These are phyloP conservation scores for Eristalinus aeneus DNA, from an alignment of 2,888 invertebrate genomes.

Conservation along the genomic window DNA sequence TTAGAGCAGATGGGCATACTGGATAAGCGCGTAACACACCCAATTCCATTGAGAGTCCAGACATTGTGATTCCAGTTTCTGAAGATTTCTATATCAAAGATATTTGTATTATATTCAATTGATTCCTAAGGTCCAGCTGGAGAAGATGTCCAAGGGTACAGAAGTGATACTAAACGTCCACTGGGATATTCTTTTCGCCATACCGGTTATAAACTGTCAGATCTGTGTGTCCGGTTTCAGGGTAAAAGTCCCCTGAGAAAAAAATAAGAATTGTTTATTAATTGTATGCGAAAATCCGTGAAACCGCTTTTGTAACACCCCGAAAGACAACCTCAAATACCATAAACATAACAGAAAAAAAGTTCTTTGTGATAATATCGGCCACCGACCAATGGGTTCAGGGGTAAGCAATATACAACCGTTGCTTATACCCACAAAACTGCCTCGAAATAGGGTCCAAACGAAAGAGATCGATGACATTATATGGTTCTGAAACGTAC, in stretches of 20 bases:
- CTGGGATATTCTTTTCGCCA: neutral
- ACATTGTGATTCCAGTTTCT: conserved; percentile 24
- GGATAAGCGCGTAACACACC: conserved; percentile 19
- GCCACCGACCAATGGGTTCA: neutral
- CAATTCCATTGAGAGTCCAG: neutral
- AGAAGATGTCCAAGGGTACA: neutral
- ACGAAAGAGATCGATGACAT: neutral
- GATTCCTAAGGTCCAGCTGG: conserved; percentile 24
- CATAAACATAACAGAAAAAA: conserved; percentile 9
- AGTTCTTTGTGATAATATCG: neutral
- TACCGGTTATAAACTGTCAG: conserved; percentile 33
- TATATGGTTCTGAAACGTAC: neutral
- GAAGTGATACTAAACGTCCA: conserved; percentile 7
- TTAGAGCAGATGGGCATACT: conserved; percentile 49
- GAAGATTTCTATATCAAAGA: neutral
- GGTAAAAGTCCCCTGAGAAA: neutral
- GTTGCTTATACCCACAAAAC: neutral
- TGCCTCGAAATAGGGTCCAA: neutral
- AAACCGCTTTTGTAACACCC: conserved; percentile 60
- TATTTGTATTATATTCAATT: conserved; percentile 25
- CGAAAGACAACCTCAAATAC: conserved; percentile 27
- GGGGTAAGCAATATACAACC: neutral
- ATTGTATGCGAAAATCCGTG: conserved; percentile 44
- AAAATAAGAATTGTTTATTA: conserved; percentile 19
- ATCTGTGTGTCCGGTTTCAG: neutral